Evolutionary conservation across 2,888 invertebrate genomes (phyloP).

Genomic region (Ennomos erosarius): DNA sequence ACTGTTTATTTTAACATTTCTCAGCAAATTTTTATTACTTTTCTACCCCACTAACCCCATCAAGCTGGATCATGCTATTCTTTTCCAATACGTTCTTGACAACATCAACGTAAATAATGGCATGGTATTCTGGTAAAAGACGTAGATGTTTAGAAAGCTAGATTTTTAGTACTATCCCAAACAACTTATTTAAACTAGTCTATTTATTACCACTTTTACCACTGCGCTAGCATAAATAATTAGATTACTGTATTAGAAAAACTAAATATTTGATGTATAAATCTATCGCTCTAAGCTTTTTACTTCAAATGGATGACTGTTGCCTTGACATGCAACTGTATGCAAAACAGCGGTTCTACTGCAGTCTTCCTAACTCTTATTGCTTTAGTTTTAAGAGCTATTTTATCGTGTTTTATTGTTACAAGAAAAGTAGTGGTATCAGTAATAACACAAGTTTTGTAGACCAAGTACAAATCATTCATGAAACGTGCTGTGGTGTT

Average conservation of each 20-base stretch:
- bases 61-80: too few species aligned
- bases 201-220: constrained; percentile 5
- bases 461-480: constrained; percentile 71
- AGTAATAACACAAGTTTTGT: constrained; percentile 48
- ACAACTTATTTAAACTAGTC: not conserved
- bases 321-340: constrained; percentile 64
- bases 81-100: too few species aligned
- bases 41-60: too few species aligned
- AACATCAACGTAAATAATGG: too few species aligned
- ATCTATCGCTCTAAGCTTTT: constrained; percentile 46
- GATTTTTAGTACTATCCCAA: not conserved
- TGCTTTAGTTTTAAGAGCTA: constrained; percentile 24
- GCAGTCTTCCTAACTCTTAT: constrained; percentile 41
- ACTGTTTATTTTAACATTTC: too few species aligned
- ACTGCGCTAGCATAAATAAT: constrained; percentile 24
- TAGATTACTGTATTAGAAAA: constrained; percentile 22
- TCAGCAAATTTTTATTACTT: too few species aligned
- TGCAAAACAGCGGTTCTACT: constrained; percentile 34
- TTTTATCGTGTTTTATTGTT: constrained; percentile 39
- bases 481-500: constrained; percentile 61
- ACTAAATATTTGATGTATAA: constrained; percentile 42
- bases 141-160: too few species aligned
- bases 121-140: too few species aligned
- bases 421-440: constrained; percentile 28
- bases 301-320: constrained; percentile 50